Evolutionary conservation across 2,113 vertebrate genomes (phyloP), one percentile per base, ranked within the genome.

Genomic region (Thomomys bottae): DNA sequence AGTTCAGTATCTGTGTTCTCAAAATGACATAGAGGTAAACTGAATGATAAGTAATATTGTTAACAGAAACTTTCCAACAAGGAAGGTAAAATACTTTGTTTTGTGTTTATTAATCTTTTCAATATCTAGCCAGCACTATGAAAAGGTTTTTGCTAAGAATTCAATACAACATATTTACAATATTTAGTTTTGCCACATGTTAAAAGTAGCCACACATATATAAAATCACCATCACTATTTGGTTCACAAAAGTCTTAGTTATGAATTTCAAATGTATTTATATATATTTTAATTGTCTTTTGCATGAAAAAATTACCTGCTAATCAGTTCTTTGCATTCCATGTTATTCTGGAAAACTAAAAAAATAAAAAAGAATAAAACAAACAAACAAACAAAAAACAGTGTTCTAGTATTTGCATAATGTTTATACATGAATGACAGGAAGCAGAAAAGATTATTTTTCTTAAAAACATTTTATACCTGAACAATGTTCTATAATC

Each of bases 401-500:
- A 40, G 36, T 59, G 57, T 40, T 40, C 28, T 32, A 61, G 30
- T 40, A 36, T 18, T 32, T 61, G 34, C 21, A 42, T 72, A 72
- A 72, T 34, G 14, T 54, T 54, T 54, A 54, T 14, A 54, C 12
- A 54, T 17, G 49, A 54, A 54, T 17, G 14, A 12, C 49, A 54
- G 17, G 49, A 54, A 54, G 18, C 49, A 54, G 45, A 49, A 54
- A 54, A 54, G 49, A 15, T 14, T 54, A 49, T 54, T 54, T 54
- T 54, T 17, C 49, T 57, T 73, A 36, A 30, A 80, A 91, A 94
- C 79, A 89, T 96, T 97, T 95, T 92, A 84, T 82, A 81, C 66
- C 73, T 90, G 84, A 96, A 84, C 88, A 92, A 94, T 40, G 0
- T 93, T 93, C 85, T 66, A 42, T 96, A 95, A 96, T 70, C 95